Evolutionary conservation across 2,113 vertebrate genomes (phyloP).

Genomic region (Papio anubis): DNA sequence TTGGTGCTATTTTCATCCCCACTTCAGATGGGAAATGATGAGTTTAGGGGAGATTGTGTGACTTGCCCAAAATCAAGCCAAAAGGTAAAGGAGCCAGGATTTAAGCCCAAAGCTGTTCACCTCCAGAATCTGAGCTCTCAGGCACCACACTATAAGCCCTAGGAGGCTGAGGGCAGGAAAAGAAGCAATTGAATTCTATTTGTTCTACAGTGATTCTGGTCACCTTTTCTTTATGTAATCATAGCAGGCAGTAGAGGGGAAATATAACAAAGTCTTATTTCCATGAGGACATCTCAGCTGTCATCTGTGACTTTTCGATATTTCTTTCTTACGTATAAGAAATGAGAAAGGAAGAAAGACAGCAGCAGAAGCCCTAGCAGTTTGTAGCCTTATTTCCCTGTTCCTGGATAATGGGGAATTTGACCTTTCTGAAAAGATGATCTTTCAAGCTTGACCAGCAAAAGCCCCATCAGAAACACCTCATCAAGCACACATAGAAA

Average conservation of each 20-base stretch:
- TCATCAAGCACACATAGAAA: constrained; percentile 58
- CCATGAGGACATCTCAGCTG: background rate
- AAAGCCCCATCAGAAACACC: constrained; percentile 56
- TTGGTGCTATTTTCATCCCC: background rate
- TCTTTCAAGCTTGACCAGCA: constrained; percentile 61
- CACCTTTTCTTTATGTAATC: background rate
- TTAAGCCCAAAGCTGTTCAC: background rate
- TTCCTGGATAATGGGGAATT: constrained; percentile 34
- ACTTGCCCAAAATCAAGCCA: constrained; percentile 20
- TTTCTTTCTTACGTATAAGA: constrained; percentile 37
- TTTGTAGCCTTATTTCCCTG: constrained; percentile 46
- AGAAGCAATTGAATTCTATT: background rate
- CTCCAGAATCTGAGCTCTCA: background rate
- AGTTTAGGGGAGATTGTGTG: background rate
- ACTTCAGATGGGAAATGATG: background rate
- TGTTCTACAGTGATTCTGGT: background rate
- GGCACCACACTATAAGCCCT: background rate
- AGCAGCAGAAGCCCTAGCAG: background rate
- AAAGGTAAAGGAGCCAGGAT: background rate
- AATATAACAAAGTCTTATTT: background rate
- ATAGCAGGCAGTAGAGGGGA: background rate
- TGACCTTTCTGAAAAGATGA: constrained; percentile 44
- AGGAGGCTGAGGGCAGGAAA: background rate
- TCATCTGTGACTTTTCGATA: background rate
- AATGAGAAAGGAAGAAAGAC: background rate